Percentiles rank a stretch among this genome's conserved stretches.
Evolutionary conservation across 2,113 vertebrate genomes (phyloP).

Genomic region (Ciconia stormi): DNA sequence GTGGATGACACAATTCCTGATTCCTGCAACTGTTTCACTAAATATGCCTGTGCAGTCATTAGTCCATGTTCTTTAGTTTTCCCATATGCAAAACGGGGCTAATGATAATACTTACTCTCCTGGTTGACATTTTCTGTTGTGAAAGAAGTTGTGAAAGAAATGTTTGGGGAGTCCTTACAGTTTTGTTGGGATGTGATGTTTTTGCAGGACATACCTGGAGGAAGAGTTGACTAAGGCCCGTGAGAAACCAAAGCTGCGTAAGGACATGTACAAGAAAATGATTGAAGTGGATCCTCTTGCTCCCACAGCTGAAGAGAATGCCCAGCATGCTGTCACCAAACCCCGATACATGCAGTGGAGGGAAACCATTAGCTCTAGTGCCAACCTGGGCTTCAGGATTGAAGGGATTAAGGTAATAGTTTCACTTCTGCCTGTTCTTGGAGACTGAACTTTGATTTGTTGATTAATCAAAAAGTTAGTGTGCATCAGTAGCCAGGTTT

Average conservation of each 20-base stretch:
- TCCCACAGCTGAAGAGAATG: constrained; percentile 87
- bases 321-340: constrained; percentile 88
- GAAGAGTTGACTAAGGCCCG: constrained; percentile 92
- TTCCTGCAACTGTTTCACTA: neutral
- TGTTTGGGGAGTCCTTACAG: neutral
- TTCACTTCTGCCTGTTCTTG: neutral
- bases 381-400: constrained; percentile 94
- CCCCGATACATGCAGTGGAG: constrained; percentile 99
- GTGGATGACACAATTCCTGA: neutral
- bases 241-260: constrained; percentile 90
- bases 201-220: constrained; percentile 91
- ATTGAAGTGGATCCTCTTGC: constrained; percentile 89
- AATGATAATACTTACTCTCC: neutral
- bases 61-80: neutral
- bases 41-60: neutral
- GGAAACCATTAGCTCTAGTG: constrained; percentile 94
- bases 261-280: constrained; percentile 98
- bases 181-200: neutral
- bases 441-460: neutral
- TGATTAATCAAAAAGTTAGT: neutral
- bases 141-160: neutral
- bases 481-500: neutral
- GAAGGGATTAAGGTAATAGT: constrained; percentile 92
- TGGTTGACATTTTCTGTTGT: neutral
- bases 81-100: neutral